These are phyloP conservation scores for Scaptomyza flava DNA, from an alignment of 2,888 invertebrate species.

Conservation along the genomic window DNA sequence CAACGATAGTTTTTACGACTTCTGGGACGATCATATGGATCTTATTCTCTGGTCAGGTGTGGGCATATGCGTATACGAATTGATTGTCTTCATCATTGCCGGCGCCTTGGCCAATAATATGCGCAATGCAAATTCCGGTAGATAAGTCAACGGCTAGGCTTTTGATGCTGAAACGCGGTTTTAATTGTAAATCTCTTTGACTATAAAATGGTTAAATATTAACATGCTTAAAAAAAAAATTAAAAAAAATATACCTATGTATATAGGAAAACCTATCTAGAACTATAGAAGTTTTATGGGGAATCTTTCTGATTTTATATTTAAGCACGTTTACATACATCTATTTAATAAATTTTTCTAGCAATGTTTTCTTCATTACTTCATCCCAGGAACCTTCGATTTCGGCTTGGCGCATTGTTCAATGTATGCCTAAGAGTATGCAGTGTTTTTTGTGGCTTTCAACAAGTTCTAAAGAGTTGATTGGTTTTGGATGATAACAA, in stretches of 20 bases:
- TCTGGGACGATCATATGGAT: constrained; percentile 69
- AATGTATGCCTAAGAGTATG: constrained; percentile 24
- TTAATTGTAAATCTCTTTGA: not conserved
- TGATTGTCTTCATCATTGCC: constrained; percentile 91
- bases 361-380: not conserved
- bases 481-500: constrained; percentile 16
- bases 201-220: not conserved
- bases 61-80: constrained; percentile 89
- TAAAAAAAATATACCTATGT: not conserved
- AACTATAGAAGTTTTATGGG: too few species aligned
- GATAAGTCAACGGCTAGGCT: constrained; percentile 25
- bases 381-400: not conserved
- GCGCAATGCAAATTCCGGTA: constrained; percentile 69
- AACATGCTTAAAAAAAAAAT: not conserved
- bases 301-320: not conserved
- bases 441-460: not conserved
- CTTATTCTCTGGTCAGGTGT: constrained; percentile 88
- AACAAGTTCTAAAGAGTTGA: not conserved
- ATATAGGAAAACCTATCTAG: not conserved
- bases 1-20: constrained; percentile 80
- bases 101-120: constrained; percentile 93
- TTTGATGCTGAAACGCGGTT: not conserved
- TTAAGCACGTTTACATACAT: not conserved
- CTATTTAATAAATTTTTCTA: not conserved
- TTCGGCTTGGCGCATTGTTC: not conserved